Percentiles rank a stretch among this genome's conserved stretches.
phyloP scores from a whole-genome alignment of 2,797 vertebrate genomes.

The Lutjanus argentimaculatus region DNA sequence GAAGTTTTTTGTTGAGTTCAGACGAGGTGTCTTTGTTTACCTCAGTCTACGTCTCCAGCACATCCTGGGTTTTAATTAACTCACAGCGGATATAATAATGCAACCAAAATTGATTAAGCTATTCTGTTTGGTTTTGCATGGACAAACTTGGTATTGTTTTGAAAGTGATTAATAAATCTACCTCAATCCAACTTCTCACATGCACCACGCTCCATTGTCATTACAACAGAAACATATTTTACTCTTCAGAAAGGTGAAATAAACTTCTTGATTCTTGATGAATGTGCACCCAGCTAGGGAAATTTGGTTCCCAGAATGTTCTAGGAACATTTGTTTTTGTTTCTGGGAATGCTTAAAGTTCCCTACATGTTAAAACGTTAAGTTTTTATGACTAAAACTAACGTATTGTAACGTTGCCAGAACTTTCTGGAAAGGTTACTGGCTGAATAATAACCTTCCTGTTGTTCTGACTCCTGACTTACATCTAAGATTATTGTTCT shows the following conservation, averaged over 20 bases:
- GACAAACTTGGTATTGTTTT: slow-evolving; percentile 34
- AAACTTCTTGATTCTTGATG: not conserved
- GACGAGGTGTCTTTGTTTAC: slow-evolving; percentile 54
- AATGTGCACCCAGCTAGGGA: no score
- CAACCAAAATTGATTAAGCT: slow-evolving; percentile 24
- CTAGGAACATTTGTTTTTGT: no score
- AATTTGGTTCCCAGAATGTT: no score
- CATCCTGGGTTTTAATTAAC: slow-evolving; percentile 46
- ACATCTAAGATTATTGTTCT: no score
- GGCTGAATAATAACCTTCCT: no score
- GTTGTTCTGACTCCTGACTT: no score
- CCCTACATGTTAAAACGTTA: no score
- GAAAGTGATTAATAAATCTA: slow-evolving; percentile 37
- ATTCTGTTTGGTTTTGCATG: slow-evolving; percentile 26
- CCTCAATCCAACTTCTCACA: slow-evolving; percentile 17
- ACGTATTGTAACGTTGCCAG: no score
- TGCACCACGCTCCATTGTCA: not conserved
- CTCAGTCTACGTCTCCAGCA: slow-evolving; percentile 20
- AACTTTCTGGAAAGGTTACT: no score
- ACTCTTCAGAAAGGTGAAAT: not conserved
- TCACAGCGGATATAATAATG: slow-evolving; percentile 32
- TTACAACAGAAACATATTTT: not conserved
- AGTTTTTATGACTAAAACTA: no score
- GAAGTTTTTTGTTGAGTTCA: slow-evolving; percentile 54
- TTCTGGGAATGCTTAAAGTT: no score